These are phyloP conservation scores for Acropora yongei DNA, from an alignment of 64 coral and sea anemone genomes.

Conservation along the genomic window DNA sequence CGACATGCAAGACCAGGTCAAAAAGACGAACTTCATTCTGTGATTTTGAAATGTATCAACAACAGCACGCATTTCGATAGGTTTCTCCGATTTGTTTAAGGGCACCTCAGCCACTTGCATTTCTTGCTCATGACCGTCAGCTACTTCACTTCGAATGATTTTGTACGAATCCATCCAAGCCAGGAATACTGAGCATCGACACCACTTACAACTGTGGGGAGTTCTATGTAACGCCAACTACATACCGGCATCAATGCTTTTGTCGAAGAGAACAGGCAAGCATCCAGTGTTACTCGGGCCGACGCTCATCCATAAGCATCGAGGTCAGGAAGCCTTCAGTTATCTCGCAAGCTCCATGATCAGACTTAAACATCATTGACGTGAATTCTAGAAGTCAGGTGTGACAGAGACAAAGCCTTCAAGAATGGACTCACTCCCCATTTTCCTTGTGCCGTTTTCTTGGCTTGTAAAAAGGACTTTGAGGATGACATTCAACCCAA, in stretches of 20 bases:
- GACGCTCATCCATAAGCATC: conserved; percentile 57
- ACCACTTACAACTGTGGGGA: conserved; percentile 66
- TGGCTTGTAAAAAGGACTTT: conserved; percentile 62
- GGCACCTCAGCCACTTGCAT: conserved; percentile 43
- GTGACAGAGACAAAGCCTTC: conserved; percentile 49
- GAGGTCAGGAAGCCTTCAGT: conserved; percentile 9
- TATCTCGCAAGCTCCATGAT: conserved; percentile 45
- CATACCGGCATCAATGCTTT: conserved; percentile 6
- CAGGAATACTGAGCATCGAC: conserved; percentile 40
- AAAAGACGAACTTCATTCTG: conserved; percentile 43
- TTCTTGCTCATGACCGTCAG: conserved; percentile 26
- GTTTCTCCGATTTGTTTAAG: conserved; percentile 38
- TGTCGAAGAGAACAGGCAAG: conserved; percentile 23
- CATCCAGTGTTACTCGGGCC: conserved; percentile 58
- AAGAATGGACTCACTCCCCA: conserved; percentile 41
- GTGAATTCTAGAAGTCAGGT: conserved; percentile 8
- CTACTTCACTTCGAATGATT: conserved; percentile 19
- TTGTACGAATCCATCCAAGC: conserved; percentile 25
- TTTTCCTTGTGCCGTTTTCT: conserved; percentile 18
- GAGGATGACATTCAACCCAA: conserved; percentile 45
- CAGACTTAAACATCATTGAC: not conserved
- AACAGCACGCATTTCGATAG: not conserved
- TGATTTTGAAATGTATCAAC: conserved; percentile 35
- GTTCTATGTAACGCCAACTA: conserved; percentile 66
- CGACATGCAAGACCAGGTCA: not conserved